Evolutionary conservation across 2,797 vertebrate genomes (phyloP), one percentile per base, ranked within the genome.

Genomic region (Pangasius mekongensis): DNA sequence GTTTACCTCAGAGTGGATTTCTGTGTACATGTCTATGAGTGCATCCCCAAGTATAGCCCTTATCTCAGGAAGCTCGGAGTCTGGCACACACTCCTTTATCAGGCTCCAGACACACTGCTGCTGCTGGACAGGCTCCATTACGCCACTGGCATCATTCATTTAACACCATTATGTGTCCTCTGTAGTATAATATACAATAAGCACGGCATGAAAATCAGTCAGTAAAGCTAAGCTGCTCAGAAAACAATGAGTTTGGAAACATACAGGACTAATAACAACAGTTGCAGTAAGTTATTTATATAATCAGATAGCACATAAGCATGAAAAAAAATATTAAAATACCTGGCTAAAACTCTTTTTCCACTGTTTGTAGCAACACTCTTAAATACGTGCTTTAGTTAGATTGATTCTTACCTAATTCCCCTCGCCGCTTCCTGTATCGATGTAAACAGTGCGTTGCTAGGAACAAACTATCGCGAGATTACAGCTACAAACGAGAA

Each of bases 1-100:
- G 77, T 94, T 94, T 92, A 98, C 98, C 97, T 98, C 97, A 47
- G 92, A 86, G 87, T 97, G 93, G 66, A 96, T 92, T 81, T 97
- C 97, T 84, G 94, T 93, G 91, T 96, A 97, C 90, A 94, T 94
- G 92, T 97, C 96, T 83, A 98, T 94, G 81, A 95, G 91, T 10
- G 94, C 91, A 77, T 94, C 92, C 74, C 97, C 97, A 86, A 98
- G 92, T 56, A 95, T 93, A 58, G 89, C 81, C 78, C 93, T 95
- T 91, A 98, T 94, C 94, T 97, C 97, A 43, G 94, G 92, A 87
- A 96, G 95, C 94, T 92, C 94, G 47, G 95, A 91, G 47, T 80
- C 87, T 9, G 95, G 93, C 52, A 97, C 94, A 90, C 95, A 92
- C 74, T 96, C 95, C 91, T 94, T 81, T 52, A 98, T 94, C 90